Evolutionary conservation across 2,113 vertebrate genomes (phyloP), one percentile per base, ranked within the genome.

Genomic region (Cyprinodon tularosa): DNA sequence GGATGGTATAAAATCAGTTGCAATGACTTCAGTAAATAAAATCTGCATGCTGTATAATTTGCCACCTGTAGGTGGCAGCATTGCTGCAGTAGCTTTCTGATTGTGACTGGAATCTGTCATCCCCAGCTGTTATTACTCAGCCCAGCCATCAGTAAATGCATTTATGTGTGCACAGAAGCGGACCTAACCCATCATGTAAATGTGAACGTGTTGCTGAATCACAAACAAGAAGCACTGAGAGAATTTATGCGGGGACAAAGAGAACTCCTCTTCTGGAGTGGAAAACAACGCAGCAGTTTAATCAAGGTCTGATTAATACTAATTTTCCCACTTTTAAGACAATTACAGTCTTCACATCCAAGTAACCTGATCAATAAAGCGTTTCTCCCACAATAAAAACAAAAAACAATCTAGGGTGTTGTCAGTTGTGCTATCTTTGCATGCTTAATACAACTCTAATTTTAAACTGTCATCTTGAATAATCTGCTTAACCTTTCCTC

Each of bases 11-110:
- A 62, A 37, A 36, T 62, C 29, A 37, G 60, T 36, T 14, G 13
- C 8, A 36, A 4, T 62, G 20, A 47, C 38, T 44, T 22, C 12
- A 44, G n/a, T 14, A 72, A 40, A 22, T 63, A 22, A 78, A 22
- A 78, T 8, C 17, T 47, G n/a, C 39, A 1, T 62, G 14, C 12
- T 74, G 50, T 13, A 3, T 61, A 6, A 65, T 3, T 22, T 37
- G 83, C 59, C 20, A 77, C 67, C 89, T 86, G 68, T 85, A 90
- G 89, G 84, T 88, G 90, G 90, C 87, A 91, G 89, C 72, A 88
- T 69, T 84, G 87, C 65, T 74, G 70, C 86, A 72, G 66, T 37
- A 2, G 14, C 39, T 4, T 2, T 53, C 53, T 68, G 59, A 42
- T 3, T 12, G n/a, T 62, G 45, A 0, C 42, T 36, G 7, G 11